A percentile compares a stretch with the other conserved stretches of the same genome.
phyloP scores from a whole-genome alignment of 2,888 invertebrate genomes.

The Epinotia nisella region DNA sequence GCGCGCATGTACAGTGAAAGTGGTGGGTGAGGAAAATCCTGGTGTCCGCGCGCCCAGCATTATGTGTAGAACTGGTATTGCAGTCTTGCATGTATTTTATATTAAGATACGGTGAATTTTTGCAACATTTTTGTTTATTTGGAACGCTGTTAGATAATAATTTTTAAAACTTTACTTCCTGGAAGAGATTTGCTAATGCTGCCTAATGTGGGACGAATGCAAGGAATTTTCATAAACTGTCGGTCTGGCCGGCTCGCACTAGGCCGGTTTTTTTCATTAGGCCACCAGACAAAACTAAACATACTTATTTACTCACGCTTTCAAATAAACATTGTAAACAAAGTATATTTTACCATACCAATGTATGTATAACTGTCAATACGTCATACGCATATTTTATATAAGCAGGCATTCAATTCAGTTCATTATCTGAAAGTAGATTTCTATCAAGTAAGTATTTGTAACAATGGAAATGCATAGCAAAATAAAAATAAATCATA shows the following conservation, averaged over 20 bases:
- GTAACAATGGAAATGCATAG: conserved; percentile 8
- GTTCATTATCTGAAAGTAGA: conserved; percentile 1
- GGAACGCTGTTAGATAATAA: neutral
- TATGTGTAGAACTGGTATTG: conserved; percentile 2
- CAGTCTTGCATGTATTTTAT: conserved; percentile 15
- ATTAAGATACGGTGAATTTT: neutral
- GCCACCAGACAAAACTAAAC: no score
- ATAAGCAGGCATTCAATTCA: neutral
- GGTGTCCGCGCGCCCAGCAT: conserved; percentile 16
- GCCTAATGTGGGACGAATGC: no score
- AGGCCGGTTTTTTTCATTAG: no score
- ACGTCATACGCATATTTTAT: no score
- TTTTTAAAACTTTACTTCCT: neutral
- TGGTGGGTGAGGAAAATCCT: conserved; percentile 49
- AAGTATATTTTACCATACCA: no score
- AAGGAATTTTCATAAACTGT: no score
- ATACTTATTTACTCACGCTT: no score
- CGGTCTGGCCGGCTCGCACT: no score
- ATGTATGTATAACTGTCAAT: no score
- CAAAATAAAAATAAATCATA: neutral
- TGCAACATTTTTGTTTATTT: neutral
- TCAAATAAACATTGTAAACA: neutral
- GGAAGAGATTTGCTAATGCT: no score
- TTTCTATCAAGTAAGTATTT: conserved; percentile 2
- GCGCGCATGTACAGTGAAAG: conserved; percentile 47